A percentile compares a stretch with the other conserved stretches of the same genome.
Conservation (phyloP, 1,140 invertebrate genomes). For the Notospermus geniculatus region DNA sequence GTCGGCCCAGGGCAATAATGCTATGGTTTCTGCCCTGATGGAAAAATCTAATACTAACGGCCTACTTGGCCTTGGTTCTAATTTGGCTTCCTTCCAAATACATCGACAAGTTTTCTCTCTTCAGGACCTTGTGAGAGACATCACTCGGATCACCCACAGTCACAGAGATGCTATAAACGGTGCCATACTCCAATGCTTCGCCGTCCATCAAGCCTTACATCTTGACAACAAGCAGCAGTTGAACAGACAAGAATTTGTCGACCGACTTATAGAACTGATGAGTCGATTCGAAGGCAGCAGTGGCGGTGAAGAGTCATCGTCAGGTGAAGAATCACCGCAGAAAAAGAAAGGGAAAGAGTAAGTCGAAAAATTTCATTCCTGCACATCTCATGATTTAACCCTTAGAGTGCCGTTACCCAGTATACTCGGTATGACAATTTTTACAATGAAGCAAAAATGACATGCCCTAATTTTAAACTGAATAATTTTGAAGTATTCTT, state of each 20-base stretch:
- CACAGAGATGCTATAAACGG: slow-evolving; percentile 67
- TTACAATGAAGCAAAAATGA: too few relatives aligned
- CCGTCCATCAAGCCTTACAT: slow-evolving; percentile 51
- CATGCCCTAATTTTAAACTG: too few relatives aligned
- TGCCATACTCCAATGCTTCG: slow-evolving; percentile 61
- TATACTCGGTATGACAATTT: too few relatives aligned
- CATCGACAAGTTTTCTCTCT: background rate
- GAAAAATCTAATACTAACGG: too few relatives aligned
- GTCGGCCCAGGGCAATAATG: too few relatives aligned
- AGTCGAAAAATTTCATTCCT: too few relatives aligned
- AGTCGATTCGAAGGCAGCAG: slow-evolving; percentile 60
- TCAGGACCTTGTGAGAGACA: slow-evolving; percentile 31
- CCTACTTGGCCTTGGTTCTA: too few relatives aligned
- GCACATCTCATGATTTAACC: too few relatives aligned
- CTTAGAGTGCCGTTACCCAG: too few relatives aligned
- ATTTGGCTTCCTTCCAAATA: background rate
- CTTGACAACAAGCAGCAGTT: slow-evolving; percentile 26
- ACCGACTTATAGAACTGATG: slow-evolving; percentile 64
- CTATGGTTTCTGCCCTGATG: too few relatives aligned
- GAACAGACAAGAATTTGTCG: slow-evolving; percentile 57
- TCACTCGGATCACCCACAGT: slow-evolving; percentile 67
- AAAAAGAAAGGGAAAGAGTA: too few relatives aligned
- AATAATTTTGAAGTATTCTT: too few relatives aligned
- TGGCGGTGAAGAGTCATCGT: background rate
- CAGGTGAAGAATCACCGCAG: background rate